Evolutionary conservation across 2,113 vertebrate species (phyloP).

Genomic region (Antechinus flavipes): DNA sequence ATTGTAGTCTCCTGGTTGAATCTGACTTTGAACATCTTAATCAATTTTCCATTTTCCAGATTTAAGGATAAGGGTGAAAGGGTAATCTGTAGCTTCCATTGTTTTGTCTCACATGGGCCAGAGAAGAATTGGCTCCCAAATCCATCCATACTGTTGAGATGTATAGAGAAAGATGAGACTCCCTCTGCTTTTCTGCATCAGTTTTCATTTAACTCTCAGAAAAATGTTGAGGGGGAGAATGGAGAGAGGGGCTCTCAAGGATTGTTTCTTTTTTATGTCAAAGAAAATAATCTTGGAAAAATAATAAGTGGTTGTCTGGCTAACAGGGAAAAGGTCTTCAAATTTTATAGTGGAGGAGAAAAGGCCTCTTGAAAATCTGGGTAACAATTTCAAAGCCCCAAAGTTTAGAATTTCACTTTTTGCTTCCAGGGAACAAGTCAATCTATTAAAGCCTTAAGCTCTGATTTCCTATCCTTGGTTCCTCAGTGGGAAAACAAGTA

Average conservation of each 20-base stretch:
- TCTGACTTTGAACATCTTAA: not conserved
- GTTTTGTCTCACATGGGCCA: not conserved
- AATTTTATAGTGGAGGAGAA: fast-evolving
- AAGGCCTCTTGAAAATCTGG: not conserved
- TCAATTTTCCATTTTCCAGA: not conserved
- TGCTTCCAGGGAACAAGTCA: not conserved
- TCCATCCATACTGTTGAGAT: fast-evolving
- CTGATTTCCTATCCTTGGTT: not conserved
- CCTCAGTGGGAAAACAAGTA: not conserved
- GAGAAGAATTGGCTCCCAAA: not conserved
- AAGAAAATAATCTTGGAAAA: not conserved
- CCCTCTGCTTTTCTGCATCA: not conserved
- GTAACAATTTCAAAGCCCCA: not conserved
- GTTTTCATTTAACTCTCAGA: not conserved
- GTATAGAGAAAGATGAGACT: not conserved
- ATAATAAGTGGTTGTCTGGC: not conserved
- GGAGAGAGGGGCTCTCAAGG: not conserved
- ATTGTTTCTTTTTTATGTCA: too few species aligned
- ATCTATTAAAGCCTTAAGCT: not conserved
- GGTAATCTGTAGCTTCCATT: not conserved
- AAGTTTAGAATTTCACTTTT: not conserved
- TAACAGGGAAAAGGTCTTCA: not conserved
- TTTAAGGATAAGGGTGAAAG: not conserved
- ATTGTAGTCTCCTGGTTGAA: not conserved
- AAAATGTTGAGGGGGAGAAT: not conserved